A percentile compares a stretch with the other conserved stretches of the same genome.
Evolutionary conservation across 2,888 invertebrate genomes (phyloP).

Genomic region (Noctua janthe): DNA sequence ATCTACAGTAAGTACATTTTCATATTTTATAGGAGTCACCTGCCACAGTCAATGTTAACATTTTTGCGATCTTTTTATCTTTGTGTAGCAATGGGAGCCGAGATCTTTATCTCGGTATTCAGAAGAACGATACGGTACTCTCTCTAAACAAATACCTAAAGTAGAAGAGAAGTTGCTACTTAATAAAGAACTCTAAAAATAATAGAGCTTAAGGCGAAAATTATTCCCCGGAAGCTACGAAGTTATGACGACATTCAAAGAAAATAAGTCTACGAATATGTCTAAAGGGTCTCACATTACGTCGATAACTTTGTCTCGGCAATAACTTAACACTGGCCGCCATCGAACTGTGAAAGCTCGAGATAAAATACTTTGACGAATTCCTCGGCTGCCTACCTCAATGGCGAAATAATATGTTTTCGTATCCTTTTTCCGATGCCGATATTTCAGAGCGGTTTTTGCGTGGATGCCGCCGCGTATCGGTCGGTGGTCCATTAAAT

Average conservation of each 20-base stretch:
- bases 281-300: conserved; percentile 76
- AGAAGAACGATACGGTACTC: conserved; percentile 74
- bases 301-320: conserved; percentile 83
- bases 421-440: conserved; percentile 82
- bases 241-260: conserved; percentile 47
- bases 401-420: conserved; percentile 84
- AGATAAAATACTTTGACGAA: conserved; percentile 89
- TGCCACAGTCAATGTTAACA: conserved; percentile 68
- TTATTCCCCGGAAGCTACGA: conserved; percentile 34
- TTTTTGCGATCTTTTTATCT: conserved; percentile 70
- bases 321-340: conserved; percentile 86
- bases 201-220: conserved; percentile 38
- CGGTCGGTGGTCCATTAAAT: conserved; percentile 88
- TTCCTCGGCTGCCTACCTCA: conserved; percentile 84
- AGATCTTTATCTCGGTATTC: conserved; percentile 74
- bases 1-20: conserved; percentile 18
- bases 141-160: conserved; percentile 60
- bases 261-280: conserved; percentile 62
- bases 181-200: conserved; percentile 40
- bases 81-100: conserved; percentile 65
- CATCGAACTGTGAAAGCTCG: conserved; percentile 86
- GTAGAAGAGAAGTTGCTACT: conserved; percentile 31
- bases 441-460: conserved; percentile 83
- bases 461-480: conserved; percentile 79
- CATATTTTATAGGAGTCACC: conserved; percentile 65